Evolutionary conservation across 1,140 invertebrate species (phyloP), one percentile per base, ranked within the genome.

Genomic region (Zeugodacus cucurbitae): DNA sequence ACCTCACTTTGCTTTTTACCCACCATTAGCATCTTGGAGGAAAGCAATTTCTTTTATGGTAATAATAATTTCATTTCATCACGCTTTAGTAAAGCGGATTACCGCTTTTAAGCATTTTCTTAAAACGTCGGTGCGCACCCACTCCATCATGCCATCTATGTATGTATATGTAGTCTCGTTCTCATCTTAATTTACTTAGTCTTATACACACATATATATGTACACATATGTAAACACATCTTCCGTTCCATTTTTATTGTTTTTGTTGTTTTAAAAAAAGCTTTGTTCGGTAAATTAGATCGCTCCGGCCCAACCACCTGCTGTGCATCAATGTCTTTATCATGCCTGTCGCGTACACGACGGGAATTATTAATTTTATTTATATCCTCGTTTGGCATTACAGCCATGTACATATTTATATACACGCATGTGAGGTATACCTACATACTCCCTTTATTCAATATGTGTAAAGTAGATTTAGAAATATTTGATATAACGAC

Each of bases 21-120:
- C 29, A 2, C 10, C 6, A n/a, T 41, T 10, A 20, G 6, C 41
- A 48, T n/a, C n/a, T n/a, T n/a, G n/a, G n/a, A n/a, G 74, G 67
- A 54, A 82, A 26, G n/a, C 41, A 82, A 82, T 82, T 82, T 82
- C 74, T 14, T 48, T 48, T 48, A 82, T 82, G n/a, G 74, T 34
- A 82, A n/a, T 82, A 82, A 82, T 82, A 54, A 82, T 82, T 54
- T 82, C 41, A 82, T 82, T 82, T 82, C 20, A 82, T 82, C 37
- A 48, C 74, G 41, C 74, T 82, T 82, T 82, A 29, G 74, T 82
- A 82, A 82, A 82, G 41, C 41, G 74, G 41, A 82, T 82, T 54
- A 54, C 74, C 74, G 74, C 41, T 82, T 82, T 82, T 29, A 48
- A 34, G 41, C 22, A 26, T 82, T 82, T 82, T 44, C 41, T 48